Evolutionary conservation across 2,888 invertebrate genomes (phyloP).

Genomic region (Matsumyia berberina): DNA sequence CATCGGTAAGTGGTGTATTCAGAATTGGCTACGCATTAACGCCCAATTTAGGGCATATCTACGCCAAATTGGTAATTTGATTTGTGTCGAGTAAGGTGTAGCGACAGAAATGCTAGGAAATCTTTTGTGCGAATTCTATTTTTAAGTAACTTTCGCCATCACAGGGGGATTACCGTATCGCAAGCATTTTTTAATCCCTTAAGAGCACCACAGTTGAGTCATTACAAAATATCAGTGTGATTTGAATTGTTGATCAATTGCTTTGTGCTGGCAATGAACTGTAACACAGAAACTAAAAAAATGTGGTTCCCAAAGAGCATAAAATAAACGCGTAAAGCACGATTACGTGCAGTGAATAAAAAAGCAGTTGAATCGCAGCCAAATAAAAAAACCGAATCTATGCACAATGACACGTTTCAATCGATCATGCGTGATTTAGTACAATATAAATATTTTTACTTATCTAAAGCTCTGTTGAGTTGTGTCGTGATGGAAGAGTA

Average conservation of each 20-base stretch:
- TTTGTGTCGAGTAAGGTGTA: neutral
- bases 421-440: conserved; percentile 51
- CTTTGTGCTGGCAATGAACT: conserved; percentile 42
- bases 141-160: conserved; percentile 41
- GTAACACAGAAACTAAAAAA: conserved; percentile 7
- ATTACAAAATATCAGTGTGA: conserved; percentile 1
- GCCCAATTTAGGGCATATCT: conserved; percentile 13
- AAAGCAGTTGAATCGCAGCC: conserved; percentile 24
- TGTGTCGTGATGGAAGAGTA: neutral
- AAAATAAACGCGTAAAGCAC: conserved; percentile 8
- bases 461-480: conserved; percentile 26
- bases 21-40: conserved; percentile 2
- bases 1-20: conserved; percentile 86
- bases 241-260: conserved; percentile 12
- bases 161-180: conserved; percentile 10
- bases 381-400: neutral
- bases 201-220: conserved; percentile 35
- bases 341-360: conserved; percentile 26
- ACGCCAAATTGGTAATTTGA: conserved; percentile 22
- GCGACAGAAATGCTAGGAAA: conserved; percentile 1
- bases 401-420: conserved; percentile 15
- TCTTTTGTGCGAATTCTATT: conserved; percentile 55
- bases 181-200: conserved; percentile 18
- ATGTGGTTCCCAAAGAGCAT: neutral
- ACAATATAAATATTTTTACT: conserved; percentile 12